Evolutionary conservation across 2,113 vertebrate species (phyloP).

Genomic region (Macquaria ambigua): DNA sequence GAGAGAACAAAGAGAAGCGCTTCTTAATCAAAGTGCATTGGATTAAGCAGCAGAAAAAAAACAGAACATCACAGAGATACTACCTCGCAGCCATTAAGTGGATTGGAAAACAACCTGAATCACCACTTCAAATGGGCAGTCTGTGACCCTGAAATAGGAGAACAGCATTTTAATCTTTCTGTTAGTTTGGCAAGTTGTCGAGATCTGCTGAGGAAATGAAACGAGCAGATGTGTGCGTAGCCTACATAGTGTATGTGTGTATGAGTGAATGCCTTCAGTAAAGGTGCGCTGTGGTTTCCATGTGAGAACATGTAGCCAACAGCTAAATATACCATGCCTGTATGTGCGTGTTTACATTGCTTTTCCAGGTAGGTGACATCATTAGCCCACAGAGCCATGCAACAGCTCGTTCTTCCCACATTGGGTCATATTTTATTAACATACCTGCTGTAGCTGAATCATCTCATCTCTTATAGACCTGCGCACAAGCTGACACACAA

Average conservation of each 20-base stretch:
- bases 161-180: conserved; percentile 78
- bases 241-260: conserved; percentile 1
- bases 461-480: conserved; percentile 56
- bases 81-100: conserved; percentile 63
- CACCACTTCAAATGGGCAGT: conserved; percentile 74
- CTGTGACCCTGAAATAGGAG: conserved; percentile 75
- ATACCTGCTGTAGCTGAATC: conserved; percentile 70
- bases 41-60: conserved; percentile 76
- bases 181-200: conserved; percentile 58
- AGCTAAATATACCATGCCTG: conserved; percentile 33
- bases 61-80: conserved; percentile 75
- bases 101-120: conserved; percentile 77
- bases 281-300: conserved; percentile 3
- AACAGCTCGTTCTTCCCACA: conserved; percentile 52
- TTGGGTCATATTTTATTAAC: conserved; percentile 78
- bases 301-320: conserved; percentile 22
- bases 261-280: conserved; percentile 16
- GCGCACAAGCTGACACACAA: conserved; percentile 68
- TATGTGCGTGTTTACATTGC: conserved; percentile 58
- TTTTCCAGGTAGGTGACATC: conserved; percentile 57
- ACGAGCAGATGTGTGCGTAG: conserved; percentile 30
- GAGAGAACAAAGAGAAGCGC: conserved; percentile 79
- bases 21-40: conserved; percentile 82
- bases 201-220: conserved; percentile 49
- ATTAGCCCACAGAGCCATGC: conserved; percentile 54